phyloP scores from a whole-genome alignment of 2,888 invertebrate species.

The Plagiodera versicolora region DNA sequence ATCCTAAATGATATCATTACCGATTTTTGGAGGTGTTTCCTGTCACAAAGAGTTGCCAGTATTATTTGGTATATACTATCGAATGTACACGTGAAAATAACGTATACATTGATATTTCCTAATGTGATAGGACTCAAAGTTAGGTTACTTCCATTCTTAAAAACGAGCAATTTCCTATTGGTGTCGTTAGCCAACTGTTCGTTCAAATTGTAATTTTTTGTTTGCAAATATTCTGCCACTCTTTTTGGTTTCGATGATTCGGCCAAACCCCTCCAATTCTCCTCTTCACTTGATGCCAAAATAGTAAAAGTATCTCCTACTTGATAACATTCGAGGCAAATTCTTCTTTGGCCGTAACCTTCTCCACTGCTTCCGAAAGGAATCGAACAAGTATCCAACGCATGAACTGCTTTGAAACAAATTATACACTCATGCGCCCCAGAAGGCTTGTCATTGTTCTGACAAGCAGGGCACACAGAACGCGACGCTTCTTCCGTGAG shows the following conservation, averaged over 20 bases:
- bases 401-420: constrained; percentile 8
- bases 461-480: constrained; percentile 2
- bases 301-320: not conserved
- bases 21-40: not conserved
- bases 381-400: not conserved
- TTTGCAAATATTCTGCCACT: not conserved
- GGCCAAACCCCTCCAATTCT: not conserved
- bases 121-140: not conserved
- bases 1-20: not conserved
- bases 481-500: not conserved
- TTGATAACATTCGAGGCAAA: not conserved
- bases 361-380: not conserved
- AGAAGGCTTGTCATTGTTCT: constrained; percentile 2
- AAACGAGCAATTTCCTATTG: not conserved
- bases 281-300: constrained; percentile 1
- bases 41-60: constrained; percentile 1
- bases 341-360: constrained; percentile 6
- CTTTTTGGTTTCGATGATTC: not conserved
- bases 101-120: not conserved
- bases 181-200: not conserved
- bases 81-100: not conserved
- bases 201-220: not conserved
- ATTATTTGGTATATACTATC: constrained; percentile 6
- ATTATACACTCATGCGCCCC: not conserved
- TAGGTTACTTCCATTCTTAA: not conserved